Evolutionary conservation across 1,140 invertebrate species (phyloP), one percentile per base, ranked within the genome.

Genomic region (Drosophila triauraria): DNA sequence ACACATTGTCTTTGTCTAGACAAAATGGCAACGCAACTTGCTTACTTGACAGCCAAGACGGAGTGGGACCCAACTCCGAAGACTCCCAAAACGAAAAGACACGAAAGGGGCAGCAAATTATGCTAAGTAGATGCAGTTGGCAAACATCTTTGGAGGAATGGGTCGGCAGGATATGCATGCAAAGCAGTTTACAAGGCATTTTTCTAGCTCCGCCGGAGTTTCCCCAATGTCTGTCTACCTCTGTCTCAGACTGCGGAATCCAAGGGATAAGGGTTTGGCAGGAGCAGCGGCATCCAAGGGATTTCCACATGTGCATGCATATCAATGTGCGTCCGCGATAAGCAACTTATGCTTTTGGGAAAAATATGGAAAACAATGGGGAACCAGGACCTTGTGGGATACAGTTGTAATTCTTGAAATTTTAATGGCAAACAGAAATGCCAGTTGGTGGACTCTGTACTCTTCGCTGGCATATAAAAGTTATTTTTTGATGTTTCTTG

Each of bases 121-220:
- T 87, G 84, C 84, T 87, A 87, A 87, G 70, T 78, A 90, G 80
- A 84, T 87, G 84, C 84, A 87, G 80, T 87, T 84, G 78, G 76
- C 50, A 67, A 48, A 27, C 64, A 47, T 43, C 17, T 32, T 35
- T 46, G 56, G 32, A 32, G 27, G 56, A 57, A 61, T 64, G 59
- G 51, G 57, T 56, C 43, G 53, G 43, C 53, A 59, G 76, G 70
- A 83, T 86, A 70, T 80, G 79, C 80, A 86, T 83, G 76, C 59
- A 67, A 64, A 90, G 78, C 71, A 62, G 63, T 65, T 77, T 59
- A 59, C 53, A 65, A 78, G 51, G 25, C 51, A 68, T 60, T 57
- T 56, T 50, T 23, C 64, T 35, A 15, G 47, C 40, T 43, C 32
- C 40, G 47, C 46, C 40, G 47, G 57, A 23, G 25, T 67, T 47